A percentile compares a stretch with the other conserved stretches of the same genome.
phyloP scores from a whole-genome alignment of 2,113 vertebrate genomes.

The Crotalus tigris region DNA sequence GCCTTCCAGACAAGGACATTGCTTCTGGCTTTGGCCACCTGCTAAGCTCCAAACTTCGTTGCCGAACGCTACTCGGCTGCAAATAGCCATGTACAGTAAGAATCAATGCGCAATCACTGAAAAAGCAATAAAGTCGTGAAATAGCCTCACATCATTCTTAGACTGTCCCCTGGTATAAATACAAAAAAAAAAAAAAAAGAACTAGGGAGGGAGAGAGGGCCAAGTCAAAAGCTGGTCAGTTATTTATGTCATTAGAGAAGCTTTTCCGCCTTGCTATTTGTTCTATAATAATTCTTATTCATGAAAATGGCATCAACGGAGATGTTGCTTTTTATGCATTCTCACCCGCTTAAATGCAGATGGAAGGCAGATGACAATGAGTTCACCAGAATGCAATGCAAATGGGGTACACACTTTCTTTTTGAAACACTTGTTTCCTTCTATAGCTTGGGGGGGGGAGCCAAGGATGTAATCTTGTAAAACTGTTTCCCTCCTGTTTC shows the following conservation, averaged over 20 bases:
- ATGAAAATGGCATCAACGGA: neutral
- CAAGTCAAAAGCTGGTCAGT: neutral
- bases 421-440: neutral
- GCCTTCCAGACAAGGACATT: neutral
- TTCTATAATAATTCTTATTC: neutral
- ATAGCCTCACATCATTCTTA: neutral
- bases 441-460: too few species aligned
- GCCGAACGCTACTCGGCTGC: neutral
- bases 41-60: neutral
- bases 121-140: neutral
- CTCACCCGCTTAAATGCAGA: neutral
- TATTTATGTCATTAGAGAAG: neutral
- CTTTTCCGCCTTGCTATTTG: neutral
- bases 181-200: neutral
- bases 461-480: neutral
- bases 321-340: neutral
- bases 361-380: neutral
- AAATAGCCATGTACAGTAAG: accelerated
- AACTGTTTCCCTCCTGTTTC: neutral
- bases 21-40: neutral
- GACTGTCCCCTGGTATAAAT: neutral
- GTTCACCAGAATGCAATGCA: neutral
- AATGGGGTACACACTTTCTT: neutral
- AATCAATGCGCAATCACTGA: neutral
- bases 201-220: neutral